These are phyloP conservation scores for Rynchops niger DNA, from an alignment of 2,113 vertebrate species.

Conservation along the genomic window DNA sequence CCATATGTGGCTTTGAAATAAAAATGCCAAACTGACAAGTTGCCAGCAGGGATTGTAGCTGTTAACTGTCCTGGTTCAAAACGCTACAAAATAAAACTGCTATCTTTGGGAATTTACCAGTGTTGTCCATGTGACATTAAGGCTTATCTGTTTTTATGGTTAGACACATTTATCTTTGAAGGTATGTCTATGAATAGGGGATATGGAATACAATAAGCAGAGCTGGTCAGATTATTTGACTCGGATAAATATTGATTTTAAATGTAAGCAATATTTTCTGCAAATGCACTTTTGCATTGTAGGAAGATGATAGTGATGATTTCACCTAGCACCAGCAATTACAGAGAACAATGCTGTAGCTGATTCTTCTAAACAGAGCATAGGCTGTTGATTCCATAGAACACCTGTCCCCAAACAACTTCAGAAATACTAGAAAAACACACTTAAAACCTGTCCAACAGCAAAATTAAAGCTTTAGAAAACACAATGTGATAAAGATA, in stretches of 20 bases:
- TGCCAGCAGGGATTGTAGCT: constrained; percentile 2
- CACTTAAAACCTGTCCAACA: background rate
- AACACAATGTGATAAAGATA: accelerated
- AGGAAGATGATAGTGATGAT: background rate
- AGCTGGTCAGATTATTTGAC: background rate
- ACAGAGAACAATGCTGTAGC: background rate
- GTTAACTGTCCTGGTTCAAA: constrained; percentile 11
- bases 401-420: background rate
- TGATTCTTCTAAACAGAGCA: background rate
- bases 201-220: background rate
- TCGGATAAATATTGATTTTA: background rate
- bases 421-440: background rate
- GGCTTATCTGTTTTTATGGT: background rate
- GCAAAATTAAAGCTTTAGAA: background rate
- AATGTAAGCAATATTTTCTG: background rate
- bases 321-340: background rate
- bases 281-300: background rate
- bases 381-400: background rate
- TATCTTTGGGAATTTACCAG: background rate
- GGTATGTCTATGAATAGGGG: background rate
- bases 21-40: constrained; percentile 37
- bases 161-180: background rate
- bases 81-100: background rate
- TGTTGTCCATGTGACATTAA: background rate
- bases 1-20: constrained; percentile 56